phyloP scores from a whole-genome alignment of 2,113 vertebrate species.

The Phoxinus phoxinus region DNA sequence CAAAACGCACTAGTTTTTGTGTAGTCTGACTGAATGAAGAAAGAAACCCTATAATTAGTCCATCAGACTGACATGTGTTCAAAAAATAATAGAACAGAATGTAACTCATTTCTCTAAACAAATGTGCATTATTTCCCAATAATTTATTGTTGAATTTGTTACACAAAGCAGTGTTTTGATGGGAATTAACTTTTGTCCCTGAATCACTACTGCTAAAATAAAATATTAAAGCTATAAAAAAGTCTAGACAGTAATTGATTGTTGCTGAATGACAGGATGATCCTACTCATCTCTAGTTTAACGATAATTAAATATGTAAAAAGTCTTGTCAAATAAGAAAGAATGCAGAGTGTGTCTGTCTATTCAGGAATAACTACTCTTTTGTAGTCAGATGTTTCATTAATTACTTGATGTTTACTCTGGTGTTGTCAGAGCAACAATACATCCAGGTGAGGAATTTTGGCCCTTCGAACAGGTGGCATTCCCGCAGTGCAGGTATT shows the following conservation, averaged over 20 bases:
- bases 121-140: neutral
- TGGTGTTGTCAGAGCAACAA: neutral
- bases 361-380: no score
- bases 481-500: neutral
- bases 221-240: neutral
- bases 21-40: neutral
- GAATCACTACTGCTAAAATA: neutral
- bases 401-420: neutral
- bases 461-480: neutral
- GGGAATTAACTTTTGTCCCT: neutral
- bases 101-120: neutral
- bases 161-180: neutral
- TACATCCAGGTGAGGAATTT: neutral
- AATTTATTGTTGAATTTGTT: neutral
- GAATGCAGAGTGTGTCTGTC: no score
- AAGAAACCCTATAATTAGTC: neutral
- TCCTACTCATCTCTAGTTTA: neutral
- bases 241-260: neutral
- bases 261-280: neutral
- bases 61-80: neutral
- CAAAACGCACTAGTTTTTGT: neutral
- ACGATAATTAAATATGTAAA: neutral
- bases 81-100: neutral
- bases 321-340: neutral
- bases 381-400: neutral